Evolutionary conservation across 2,888 invertebrate species (phyloP), one percentile per base, ranked within the genome.

Genomic region (Eledona agricola): DNA sequence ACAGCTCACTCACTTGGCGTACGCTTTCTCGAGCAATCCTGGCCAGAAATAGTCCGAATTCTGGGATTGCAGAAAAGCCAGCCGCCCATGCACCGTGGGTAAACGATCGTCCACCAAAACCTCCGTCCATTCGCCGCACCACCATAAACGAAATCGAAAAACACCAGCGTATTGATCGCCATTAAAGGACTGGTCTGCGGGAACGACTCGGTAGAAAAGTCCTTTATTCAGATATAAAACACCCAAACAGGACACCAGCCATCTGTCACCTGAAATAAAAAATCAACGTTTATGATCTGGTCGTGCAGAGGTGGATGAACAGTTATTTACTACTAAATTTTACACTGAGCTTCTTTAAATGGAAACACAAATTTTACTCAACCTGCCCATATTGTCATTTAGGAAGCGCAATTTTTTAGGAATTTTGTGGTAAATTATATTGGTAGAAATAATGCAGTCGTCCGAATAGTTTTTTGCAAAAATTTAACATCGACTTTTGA

Each of bases 41-140:
- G 94, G 90, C 94, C 94, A 95, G 71, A 89, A 90, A 71, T 92
- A 90, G 62, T 90, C 88, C 1, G 88, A 86, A 61, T 86, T 81
- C 59, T 86, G 86, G 25, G 89, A 85, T 74, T 94, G 93, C 54
- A 93, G 81, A 76, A 95, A 95, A 22, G 92, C 91, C 55, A 94
- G 80, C 59, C 89, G 84, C 4, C 91, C 92, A 71, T 91, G 89
- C 25, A 93, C 90, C 0, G 93, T 93, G 3, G 94, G 94, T 53
- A 95, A 80, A 11, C 92, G 83, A 75, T 95, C 95, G 73, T 95
- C 94, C 9, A 95, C 91, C 35, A 93, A 79, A 17, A 90, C 89
- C 73, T 94, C 94, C 13, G 89, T 86, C 94, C 94, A 95, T 72
- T 93, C 90, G 2, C 93, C 94, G 70, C 92, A 93, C 92, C 93